These are phyloP conservation scores for Trichogramma pretiosum DNA, from an alignment of 1,140 invertebrate genomes.

Conservation along the genomic window DNA sequence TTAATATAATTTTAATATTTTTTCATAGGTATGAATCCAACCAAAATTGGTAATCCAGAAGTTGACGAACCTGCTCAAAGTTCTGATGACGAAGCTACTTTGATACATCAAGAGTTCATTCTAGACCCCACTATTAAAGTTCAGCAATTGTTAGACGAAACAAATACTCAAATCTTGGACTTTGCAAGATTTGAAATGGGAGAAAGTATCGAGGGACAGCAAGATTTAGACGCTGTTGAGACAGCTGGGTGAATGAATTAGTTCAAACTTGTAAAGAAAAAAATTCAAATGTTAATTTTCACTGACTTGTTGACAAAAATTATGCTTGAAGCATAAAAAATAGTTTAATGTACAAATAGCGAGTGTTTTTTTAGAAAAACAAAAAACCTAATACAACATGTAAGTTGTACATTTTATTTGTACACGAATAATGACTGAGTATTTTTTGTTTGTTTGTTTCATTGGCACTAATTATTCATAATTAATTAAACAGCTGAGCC, in stretches of 20 bases:
- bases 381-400: background rate
- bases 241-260: constrained; percentile 49
- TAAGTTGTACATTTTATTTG: background rate
- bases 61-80: constrained; percentile 53
- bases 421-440: background rate
- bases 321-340: constrained; percentile 4
- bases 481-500: background rate
- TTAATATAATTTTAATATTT: constrained; percentile 12
- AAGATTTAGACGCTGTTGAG: constrained; percentile 51
- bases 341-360: background rate
- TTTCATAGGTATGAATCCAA: constrained; percentile 70
- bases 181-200: constrained; percentile 82
- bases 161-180: constrained; percentile 64
- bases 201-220: constrained; percentile 44
- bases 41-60: constrained; percentile 60
- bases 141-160: constrained; percentile 60
- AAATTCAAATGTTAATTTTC: no score
- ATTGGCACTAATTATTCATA: no score
- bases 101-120: constrained; percentile 84
- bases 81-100: constrained; percentile 60
- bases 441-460: no score
- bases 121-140: constrained; percentile 66
- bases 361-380: background rate
- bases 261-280: background rate
- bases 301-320: constrained; percentile 8